These are phyloP conservation scores for Sicus ferrugineus DNA, from an alignment of 2,888 invertebrate genomes.

Conservation along the genomic window DNA sequence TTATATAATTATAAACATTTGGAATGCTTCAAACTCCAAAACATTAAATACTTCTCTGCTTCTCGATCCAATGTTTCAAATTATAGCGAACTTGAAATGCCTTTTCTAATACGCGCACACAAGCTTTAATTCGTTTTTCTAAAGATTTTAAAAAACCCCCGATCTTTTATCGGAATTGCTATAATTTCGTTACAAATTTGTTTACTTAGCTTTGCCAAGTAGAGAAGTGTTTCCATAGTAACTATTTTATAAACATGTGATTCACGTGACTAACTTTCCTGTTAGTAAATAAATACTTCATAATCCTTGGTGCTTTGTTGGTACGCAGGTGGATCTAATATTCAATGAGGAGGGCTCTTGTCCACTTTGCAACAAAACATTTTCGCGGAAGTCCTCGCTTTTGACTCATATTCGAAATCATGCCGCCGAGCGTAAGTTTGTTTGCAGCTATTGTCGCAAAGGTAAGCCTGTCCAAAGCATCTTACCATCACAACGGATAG, in stretches of 20 bases:
- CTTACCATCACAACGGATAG: too few species aligned
- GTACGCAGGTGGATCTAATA: constrained; percentile 61
- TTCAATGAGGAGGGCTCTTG: constrained; percentile 65
- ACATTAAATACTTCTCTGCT: constrained; percentile 24
- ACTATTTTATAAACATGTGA: background rate
- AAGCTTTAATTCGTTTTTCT: too few species aligned
- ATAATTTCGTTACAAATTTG: background rate
- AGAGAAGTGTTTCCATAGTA: constrained; percentile 27
- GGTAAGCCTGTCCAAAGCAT: constrained; percentile 48
- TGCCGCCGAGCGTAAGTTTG: constrained; percentile 64
- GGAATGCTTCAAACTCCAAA: constrained; percentile 3
- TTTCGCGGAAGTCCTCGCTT: constrained; percentile 64
- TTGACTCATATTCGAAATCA: constrained; percentile 65
- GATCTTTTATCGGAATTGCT: too few species aligned
- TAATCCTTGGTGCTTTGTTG: constrained; percentile 22
- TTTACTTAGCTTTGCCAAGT: constrained; percentile 8
- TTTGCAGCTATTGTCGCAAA: constrained; percentile 64
- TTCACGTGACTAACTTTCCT: background rate
- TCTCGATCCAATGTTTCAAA: too few species aligned
- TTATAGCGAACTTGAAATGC: too few species aligned
- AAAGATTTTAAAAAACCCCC: too few species aligned
- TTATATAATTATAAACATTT: constrained; percentile 24
- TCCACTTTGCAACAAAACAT: constrained; percentile 64
- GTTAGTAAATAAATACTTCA: constrained; percentile 22
- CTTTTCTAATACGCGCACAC: too few species aligned